Percentiles rank a stretch among this genome's conserved stretches.
These are phyloP conservation scores for Acrocephalus arundinaceus DNA, from an alignment of 2,113 vertebrate species.

Conservation along the genomic window DNA sequence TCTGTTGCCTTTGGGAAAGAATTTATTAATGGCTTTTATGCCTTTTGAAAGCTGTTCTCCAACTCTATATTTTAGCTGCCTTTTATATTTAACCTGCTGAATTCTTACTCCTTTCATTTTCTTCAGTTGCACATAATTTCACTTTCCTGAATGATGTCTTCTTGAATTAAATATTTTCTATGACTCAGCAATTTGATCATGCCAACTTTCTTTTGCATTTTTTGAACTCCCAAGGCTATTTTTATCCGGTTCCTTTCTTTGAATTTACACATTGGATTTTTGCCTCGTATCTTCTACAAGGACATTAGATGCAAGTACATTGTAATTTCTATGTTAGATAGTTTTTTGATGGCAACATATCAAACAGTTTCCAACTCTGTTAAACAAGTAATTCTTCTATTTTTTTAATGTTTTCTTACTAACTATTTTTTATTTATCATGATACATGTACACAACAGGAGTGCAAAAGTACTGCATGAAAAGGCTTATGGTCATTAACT, in stretches of 20 bases:
- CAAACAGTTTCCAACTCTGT: not conserved
- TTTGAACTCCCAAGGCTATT: not conserved
- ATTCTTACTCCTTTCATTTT: not conserved
- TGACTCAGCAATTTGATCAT: slow-evolving; percentile 2
- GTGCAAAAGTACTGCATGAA: not conserved
- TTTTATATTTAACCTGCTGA: not conserved
- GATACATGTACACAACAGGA: not conserved
- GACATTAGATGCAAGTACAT: not conserved
- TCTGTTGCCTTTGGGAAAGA: not conserved
- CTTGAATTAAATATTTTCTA: not conserved
- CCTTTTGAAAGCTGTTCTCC: not conserved
- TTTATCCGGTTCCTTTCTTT: not conserved
- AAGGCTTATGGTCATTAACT: not conserved
- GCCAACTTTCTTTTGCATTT: not conserved
- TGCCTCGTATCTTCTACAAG: not conserved
- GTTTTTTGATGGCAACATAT: not conserved
- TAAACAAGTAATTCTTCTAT: not conserved
- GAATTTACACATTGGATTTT: not conserved
- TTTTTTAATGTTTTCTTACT: not conserved
- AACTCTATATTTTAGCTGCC: not conserved
- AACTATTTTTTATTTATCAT: not conserved
- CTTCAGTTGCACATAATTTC: not conserved
- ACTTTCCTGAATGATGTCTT: not conserved
- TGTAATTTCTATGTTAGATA: not conserved
- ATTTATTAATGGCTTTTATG: not conserved